Conservation (phyloP, 2,888 invertebrate species). For the Apocheima hispidaria region DNA sequence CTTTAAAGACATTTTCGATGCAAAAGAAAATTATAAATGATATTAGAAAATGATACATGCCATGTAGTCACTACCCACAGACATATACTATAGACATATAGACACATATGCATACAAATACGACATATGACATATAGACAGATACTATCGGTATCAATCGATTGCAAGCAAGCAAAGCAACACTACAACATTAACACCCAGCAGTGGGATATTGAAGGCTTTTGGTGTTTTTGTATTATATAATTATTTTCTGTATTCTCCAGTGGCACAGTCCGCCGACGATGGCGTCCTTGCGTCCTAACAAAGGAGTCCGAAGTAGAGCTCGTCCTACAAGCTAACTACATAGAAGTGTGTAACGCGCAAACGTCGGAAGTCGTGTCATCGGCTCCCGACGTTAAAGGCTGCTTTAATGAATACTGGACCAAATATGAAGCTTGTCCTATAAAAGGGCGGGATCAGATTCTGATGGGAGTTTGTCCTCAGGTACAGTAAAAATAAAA, state of each 20-base stretch:
- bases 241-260: constrained; percentile 24
- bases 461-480: constrained; percentile 93
- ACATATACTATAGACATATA: too few relatives aligned
- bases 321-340: constrained; percentile 90
- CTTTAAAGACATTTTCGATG: too few relatives aligned
- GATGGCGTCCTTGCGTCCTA: constrained; percentile 88
- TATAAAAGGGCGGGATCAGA: constrained; percentile 91
- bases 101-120: too few relatives aligned
- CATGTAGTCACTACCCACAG: too few relatives aligned
- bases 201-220: too few relatives aligned
- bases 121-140: too few relatives aligned
- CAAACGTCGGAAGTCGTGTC: constrained; percentile 77
- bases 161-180: too few relatives aligned
- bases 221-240: neutral
- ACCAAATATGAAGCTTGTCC: constrained; percentile 86
- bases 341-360: constrained; percentile 88
- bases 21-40: too few relatives aligned
- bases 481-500: constrained; percentile 73
- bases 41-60: too few relatives aligned
- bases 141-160: too few relatives aligned
- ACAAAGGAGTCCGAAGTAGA: constrained; percentile 90
- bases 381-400: constrained; percentile 88
- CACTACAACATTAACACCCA: too few relatives aligned
- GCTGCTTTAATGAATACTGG: constrained; percentile 92
- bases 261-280: constrained; percentile 91